Conservation (phyloP, 2,113 vertebrate genomes). For the Microcebus ravelobensis region DNA sequence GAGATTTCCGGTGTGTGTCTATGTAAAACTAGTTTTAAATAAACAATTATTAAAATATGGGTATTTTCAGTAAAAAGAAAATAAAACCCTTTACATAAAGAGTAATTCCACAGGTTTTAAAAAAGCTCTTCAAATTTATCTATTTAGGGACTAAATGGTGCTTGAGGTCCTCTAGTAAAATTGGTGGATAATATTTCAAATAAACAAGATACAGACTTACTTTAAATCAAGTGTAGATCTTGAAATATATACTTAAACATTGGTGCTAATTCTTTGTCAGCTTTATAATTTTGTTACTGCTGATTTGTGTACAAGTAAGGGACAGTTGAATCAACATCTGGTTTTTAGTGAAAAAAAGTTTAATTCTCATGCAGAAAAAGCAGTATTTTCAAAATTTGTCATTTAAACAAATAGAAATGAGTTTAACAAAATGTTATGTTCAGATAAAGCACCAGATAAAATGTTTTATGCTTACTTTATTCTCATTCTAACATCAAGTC, state of each 20-base stretch:
- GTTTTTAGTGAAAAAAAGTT: slow-evolving; percentile 69
- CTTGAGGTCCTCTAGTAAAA: not conserved
- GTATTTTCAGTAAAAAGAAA: slow-evolving; percentile 16
- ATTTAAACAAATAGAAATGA: slow-evolving; percentile 76
- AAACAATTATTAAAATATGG: not conserved
- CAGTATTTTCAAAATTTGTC: slow-evolving; percentile 75
- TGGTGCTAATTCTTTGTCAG: slow-evolving; percentile 55
- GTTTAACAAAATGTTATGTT: slow-evolving; percentile 74
- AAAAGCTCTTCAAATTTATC: not conserved
- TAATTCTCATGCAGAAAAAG: slow-evolving; percentile 65
- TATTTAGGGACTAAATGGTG: not conserved
- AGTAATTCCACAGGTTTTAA: not conserved
- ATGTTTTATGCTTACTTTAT: slow-evolving; percentile 70
- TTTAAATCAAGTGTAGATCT: slow-evolving; percentile 36
- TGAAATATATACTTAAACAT: slow-evolving; percentile 21
- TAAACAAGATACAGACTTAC: not conserved
- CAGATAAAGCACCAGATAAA: slow-evolving; percentile 68
- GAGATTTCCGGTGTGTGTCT: not conserved
- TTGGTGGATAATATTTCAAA: slow-evolving; percentile 13
- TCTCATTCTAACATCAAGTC: slow-evolving; percentile 77
- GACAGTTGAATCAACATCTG: slow-evolving; percentile 63
- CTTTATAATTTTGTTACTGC: slow-evolving; percentile 65
- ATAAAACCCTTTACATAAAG: not conserved
- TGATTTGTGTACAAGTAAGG: slow-evolving; percentile 70
- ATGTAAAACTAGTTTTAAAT: not conserved